These are phyloP conservation scores for Eupithecia subfuscata DNA, from an alignment of 2,888 invertebrate genomes.

Conservation along the genomic window DNA sequence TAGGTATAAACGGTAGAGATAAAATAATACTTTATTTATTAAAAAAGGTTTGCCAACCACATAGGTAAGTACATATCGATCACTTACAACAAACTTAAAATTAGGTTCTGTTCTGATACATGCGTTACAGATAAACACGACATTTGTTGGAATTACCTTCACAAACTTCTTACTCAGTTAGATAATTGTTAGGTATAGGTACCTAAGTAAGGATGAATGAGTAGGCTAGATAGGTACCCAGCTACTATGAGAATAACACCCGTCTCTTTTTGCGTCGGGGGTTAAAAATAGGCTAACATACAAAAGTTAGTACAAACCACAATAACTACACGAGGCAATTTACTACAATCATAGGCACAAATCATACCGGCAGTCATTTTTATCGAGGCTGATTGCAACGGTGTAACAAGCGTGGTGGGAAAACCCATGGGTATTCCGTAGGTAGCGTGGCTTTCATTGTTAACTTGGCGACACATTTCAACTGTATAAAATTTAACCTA, in stretches of 20 bases:
- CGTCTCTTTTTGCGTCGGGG: too few species aligned
- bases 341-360: conserved; percentile 5
- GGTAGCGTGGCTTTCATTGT: conserved; percentile 14
- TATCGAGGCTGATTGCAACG: conserved; percentile 20
- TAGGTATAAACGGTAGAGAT: background rate
- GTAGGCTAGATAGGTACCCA: background rate
- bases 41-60: too few species aligned
- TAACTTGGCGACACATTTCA: background rate
- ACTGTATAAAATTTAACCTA: background rate
- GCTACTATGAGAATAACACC: too few species aligned
- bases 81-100: too few species aligned
- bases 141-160: too few species aligned
- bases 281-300: background rate
- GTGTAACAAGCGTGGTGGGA: conserved; percentile 12
- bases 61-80: too few species aligned
- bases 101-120: too few species aligned
- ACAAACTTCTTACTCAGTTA: too few species aligned
- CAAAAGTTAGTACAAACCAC: background rate
- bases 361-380: conserved; percentile 10
- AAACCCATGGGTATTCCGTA: conserved; percentile 21
- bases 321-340: background rate
- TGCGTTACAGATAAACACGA: too few species aligned
- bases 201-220: background rate
- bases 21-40: background rate
- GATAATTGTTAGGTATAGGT: background rate